These are phyloP conservation scores for Villa cingulata DNA, from an alignment of 2,888 invertebrate genomes.

Conservation along the genomic window DNA sequence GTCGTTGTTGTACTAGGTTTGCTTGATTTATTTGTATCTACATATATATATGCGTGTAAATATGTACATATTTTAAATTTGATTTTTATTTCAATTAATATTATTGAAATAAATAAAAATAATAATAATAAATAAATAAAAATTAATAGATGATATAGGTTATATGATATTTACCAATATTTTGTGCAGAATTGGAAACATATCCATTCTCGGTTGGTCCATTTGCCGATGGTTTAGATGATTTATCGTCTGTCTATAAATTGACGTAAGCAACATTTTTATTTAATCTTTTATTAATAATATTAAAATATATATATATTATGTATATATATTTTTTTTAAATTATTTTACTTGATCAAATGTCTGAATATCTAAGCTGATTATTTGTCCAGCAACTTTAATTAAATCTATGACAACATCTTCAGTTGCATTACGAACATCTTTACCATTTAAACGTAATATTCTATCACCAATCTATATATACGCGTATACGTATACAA, in stretches of 20 bases:
- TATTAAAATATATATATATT: not conserved
- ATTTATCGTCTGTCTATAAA: not conserved
- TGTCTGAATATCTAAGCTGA: constrained; percentile 78
- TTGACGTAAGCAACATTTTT: not conserved
- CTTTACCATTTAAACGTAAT: constrained; percentile 75
- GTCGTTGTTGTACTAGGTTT: not conserved
- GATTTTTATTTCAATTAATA: too few species aligned
- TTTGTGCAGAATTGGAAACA: constrained; percentile 3
- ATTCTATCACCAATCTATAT: constrained; percentile 35
- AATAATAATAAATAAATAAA: not conserved
- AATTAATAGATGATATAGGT: too few species aligned
- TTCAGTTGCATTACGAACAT: constrained; percentile 81
- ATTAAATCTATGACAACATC: constrained; percentile 91
- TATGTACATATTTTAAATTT: too few species aligned
- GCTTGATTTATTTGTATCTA: not conserved
- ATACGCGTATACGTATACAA: too few species aligned
- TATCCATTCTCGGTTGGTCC: constrained; percentile 4
- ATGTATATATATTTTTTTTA: not conserved
- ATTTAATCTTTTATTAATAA: not conserved
- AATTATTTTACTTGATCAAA: constrained; percentile 26
- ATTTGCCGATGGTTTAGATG: not conserved
- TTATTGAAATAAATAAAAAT: not conserved
- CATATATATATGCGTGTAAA: too few species aligned
- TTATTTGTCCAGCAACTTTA: constrained; percentile 75
- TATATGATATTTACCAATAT: not conserved